A percentile compares a stretch with the other conserved stretches of the same genome.
Evolutionary conservation across 37 sponge, comb jelly and placozoan species (phyloP).

Genomic region (Beroe ovata): DNA sequence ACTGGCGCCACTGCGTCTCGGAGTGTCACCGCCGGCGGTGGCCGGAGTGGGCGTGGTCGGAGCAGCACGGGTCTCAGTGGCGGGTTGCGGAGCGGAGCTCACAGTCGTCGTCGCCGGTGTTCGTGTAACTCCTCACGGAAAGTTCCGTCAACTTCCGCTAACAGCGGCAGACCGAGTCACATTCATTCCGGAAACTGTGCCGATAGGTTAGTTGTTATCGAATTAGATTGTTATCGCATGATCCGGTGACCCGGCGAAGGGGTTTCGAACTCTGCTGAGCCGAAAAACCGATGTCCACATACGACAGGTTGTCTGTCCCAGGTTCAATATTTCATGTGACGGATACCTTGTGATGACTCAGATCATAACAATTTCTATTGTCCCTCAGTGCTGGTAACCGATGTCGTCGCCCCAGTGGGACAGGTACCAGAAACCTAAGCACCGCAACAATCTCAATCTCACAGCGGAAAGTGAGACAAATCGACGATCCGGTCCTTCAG

Average conservation of each 20-base stretch:
- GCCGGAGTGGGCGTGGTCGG: neutral
- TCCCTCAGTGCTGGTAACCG: conserved; percentile 40
- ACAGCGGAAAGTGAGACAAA: conserved; percentile 84
- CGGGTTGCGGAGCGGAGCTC: neutral
- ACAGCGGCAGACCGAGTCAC: conserved; percentile 31
- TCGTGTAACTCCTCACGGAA: neutral
- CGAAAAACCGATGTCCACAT: too few relatives aligned
- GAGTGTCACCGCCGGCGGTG: neutral
- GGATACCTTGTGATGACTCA: too few relatives aligned
- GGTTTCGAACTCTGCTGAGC: too few relatives aligned
- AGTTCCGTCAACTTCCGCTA: neutral
- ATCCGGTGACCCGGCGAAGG: neutral
- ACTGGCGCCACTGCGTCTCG: neutral
- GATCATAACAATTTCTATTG: too few relatives aligned
- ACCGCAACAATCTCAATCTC: conserved; percentile 72
- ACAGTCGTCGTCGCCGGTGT: conserved; percentile 2
- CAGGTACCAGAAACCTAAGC: conserved; percentile 22
- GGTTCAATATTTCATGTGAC: too few relatives aligned
- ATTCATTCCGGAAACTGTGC: conserved; percentile 64
- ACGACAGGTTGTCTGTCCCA: too few relatives aligned
- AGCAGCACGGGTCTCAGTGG: neutral
- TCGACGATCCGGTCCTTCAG: conserved; percentile 87
- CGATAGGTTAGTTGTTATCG: conserved; percentile 16
- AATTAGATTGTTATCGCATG: too few relatives aligned
- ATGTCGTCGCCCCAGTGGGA: conserved; percentile 25